Conservation (phyloP, 2,888 invertebrate genomes). For the Octodonta nipae region DNA sequence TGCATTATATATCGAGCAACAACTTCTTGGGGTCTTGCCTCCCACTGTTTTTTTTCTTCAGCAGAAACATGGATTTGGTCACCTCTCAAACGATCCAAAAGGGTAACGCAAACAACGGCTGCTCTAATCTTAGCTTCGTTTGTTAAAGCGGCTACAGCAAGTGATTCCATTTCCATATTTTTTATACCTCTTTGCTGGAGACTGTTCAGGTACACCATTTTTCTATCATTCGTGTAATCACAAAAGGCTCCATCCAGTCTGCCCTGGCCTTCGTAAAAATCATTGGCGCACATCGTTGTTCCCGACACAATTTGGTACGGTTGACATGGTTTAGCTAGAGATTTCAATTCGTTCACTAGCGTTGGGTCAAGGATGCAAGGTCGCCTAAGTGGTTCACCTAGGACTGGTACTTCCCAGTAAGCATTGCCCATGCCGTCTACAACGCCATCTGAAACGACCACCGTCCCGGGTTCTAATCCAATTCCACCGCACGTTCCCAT, state of each 20-base stretch:
- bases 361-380: neutral
- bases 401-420: neutral
- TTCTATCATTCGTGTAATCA: neutral
- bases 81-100: neutral
- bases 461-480: neutral
- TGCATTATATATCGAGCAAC: slow-evolving; percentile 72
- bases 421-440: neutral
- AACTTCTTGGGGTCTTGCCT: slow-evolving; percentile 73
- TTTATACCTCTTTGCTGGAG: neutral
- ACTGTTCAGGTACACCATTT: neutral
- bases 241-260: neutral
- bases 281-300: neutral
- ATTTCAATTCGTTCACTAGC: neutral
- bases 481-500: neutral
- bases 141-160: neutral
- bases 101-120: neutral
- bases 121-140: neutral
- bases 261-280: neutral
- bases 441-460: neutral
- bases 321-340: neutral
- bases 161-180: neutral
- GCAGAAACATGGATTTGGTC: slow-evolving; percentile 57
- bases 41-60: slow-evolving; percentile 82
- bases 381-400: neutral
- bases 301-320: neutral